Percentiles rank a stretch among this genome's conserved stretches.
Evolutionary conservation across 2,888 invertebrate species (phyloP).

Genomic region (Linyphia triangularis): DNA sequence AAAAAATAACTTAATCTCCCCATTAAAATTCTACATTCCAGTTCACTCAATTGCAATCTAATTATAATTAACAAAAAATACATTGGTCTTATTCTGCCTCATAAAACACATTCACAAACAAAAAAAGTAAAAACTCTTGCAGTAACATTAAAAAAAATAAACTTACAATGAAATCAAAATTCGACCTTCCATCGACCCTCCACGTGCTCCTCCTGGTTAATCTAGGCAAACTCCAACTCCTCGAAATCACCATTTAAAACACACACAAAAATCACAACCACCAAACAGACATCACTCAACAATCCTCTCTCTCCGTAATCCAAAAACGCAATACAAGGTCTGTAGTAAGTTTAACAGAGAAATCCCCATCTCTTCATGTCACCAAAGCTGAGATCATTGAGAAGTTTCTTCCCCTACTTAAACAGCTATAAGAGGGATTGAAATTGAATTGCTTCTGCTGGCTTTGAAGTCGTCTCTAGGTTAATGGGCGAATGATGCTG

Average conservation of each 20-base stretch:
- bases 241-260: conserved; percentile 63
- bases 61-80: neutral
- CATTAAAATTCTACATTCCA: no score
- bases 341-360: no score
- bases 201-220: conserved; percentile 9
- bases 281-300: neutral
- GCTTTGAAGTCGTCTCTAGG: conserved; percentile 41
- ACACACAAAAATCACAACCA: neutral
- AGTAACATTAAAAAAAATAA: neutral
- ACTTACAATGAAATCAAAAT: conserved; percentile 70
- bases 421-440: neutral
- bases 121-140: neutral
- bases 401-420: neutral
- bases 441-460: conserved; percentile 2
- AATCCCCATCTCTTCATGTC: neutral
- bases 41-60: neutral
- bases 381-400: neutral
- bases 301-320: neutral
- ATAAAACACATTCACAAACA: neutral
- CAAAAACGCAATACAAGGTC: neutral
- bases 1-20: no score
- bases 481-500: conserved; percentile 37
- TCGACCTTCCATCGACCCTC: conserved; percentile 45
- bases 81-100: neutral
- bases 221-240: conserved; percentile 62